phyloP scores from a whole-genome alignment of 1,140 invertebrate species.

The Drosophila suzukii region DNA sequence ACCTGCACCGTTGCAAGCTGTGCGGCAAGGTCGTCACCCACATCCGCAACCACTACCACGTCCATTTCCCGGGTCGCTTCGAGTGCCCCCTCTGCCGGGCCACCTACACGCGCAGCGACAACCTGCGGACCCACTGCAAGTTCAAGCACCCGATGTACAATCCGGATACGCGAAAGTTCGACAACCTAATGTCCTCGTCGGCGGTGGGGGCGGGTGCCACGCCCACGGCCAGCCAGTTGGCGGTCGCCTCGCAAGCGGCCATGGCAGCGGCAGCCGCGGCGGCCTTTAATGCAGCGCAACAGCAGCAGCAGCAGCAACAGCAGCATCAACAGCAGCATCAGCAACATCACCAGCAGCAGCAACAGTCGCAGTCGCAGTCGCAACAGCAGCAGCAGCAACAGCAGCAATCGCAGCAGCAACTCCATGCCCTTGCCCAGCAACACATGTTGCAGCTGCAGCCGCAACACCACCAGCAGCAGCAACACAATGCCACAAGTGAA shows the following conservation, averaged over 20 bases:
- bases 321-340: slow-evolving; percentile 78
- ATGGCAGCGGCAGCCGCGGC: slow-evolving; percentile 82
- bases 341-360: slow-evolving; percentile 63
- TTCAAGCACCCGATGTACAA: slow-evolving; percentile 93
- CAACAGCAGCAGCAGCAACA: slow-evolving; percentile 57
- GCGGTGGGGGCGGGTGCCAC: slow-evolving; percentile 86
- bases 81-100: slow-evolving; percentile 94
- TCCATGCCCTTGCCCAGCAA: slow-evolving; percentile 79
- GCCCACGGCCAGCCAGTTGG: slow-evolving; percentile 80
- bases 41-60: slow-evolving; percentile 95
- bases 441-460: slow-evolving; percentile 73
- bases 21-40: slow-evolving; percentile 96
- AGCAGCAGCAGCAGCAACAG: slow-evolving; percentile 70
- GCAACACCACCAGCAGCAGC: slow-evolving; percentile 76
- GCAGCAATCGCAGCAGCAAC: slow-evolving; percentile 81
- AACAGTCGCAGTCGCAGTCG: slow-evolving; percentile 23
- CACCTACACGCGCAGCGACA: slow-evolving; percentile 94
- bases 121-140: slow-evolving; percentile 94
- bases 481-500: slow-evolving; percentile 81
- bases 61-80: slow-evolving; percentile 94
- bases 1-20: slow-evolving; percentile 95
- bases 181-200: slow-evolving; percentile 87
- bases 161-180: slow-evolving; percentile 92
- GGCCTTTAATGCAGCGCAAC: slow-evolving; percentile 67
- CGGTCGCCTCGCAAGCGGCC: slow-evolving; percentile 72